These are phyloP conservation scores for Pedetes capensis DNA, from an alignment of 2,113 vertebrate genomes.

Conservation along the genomic window DNA sequence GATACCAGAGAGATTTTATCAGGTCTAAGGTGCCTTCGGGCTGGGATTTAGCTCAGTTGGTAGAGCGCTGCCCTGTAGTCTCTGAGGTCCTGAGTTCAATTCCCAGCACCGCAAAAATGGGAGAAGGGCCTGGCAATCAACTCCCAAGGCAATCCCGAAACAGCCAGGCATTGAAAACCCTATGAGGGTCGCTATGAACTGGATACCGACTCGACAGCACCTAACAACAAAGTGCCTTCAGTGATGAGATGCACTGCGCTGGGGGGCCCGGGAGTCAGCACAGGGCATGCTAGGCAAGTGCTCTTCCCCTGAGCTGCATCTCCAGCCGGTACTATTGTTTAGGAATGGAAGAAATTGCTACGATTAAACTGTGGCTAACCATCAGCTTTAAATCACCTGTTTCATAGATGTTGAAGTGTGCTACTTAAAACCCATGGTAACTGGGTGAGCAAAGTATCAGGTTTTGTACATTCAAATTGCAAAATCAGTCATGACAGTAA, in stretches of 20 bases:
- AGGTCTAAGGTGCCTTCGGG: background rate
- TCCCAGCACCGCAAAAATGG: too few species aligned
- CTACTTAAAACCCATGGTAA: background rate
- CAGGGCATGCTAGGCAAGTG: background rate
- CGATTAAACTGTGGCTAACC: background rate
- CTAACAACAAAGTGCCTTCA: background rate
- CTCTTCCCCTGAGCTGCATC: background rate
- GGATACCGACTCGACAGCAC: too few species aligned
- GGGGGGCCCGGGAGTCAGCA: too few species aligned
- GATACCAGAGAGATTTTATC: background rate
- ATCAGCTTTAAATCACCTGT: background rate
- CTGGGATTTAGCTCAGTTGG: too few species aligned
- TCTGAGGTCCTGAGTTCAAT: too few species aligned
- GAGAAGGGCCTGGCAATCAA: too few species aligned
- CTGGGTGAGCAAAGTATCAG: background rate
- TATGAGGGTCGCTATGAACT: too few species aligned
- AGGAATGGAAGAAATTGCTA: background rate
- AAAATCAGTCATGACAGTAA: background rate
- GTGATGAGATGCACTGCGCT: background rate
- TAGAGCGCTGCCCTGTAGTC: too few species aligned
- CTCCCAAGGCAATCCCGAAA: too few species aligned
- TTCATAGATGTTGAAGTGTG: background rate
- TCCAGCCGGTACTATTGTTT: background rate
- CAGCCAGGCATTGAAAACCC: too few species aligned
- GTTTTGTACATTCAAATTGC: background rate